These are phyloP conservation scores for Oncorhynchus keta DNA, from an alignment of 2,113 vertebrate genomes.

Conservation along the genomic window DNA sequence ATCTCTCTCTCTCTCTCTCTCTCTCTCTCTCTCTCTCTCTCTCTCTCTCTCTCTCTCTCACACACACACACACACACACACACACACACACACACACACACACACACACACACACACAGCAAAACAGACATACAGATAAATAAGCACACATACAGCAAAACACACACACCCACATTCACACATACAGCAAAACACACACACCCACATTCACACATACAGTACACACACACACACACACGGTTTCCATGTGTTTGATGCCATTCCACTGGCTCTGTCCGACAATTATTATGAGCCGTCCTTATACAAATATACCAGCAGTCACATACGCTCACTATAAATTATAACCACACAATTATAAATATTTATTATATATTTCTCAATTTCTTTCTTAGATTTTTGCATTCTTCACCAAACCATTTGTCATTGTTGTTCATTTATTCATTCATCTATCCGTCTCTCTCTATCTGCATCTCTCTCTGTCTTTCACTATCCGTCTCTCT, in stretches of 20 bases:
- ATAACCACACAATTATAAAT: neutral
- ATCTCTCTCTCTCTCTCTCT: neutral
- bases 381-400: no score
- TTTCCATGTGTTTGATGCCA: no score
- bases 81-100: conserved; percentile 4
- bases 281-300: no score
- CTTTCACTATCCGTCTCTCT: neutral
- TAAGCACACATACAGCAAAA: no score
- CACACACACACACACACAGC: neutral
- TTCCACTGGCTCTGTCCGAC: no score
- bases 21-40: no score
- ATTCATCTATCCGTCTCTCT: neutral
- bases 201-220: neutral
- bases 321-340: neutral
- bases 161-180: no score
- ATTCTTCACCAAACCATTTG: no score
- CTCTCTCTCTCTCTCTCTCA: no score
- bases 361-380: neutral
- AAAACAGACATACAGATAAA: no score
- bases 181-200: neutral
- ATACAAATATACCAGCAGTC: neutral
- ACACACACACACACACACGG: no score
- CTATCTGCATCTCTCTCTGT: neutral
- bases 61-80: neutral
- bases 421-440: no score